A percentile compares a stretch with the other conserved stretches of the same genome.
phyloP scores from a whole-genome alignment of 2,888 invertebrate genomes.

The Melipona bicolor region DNA sequence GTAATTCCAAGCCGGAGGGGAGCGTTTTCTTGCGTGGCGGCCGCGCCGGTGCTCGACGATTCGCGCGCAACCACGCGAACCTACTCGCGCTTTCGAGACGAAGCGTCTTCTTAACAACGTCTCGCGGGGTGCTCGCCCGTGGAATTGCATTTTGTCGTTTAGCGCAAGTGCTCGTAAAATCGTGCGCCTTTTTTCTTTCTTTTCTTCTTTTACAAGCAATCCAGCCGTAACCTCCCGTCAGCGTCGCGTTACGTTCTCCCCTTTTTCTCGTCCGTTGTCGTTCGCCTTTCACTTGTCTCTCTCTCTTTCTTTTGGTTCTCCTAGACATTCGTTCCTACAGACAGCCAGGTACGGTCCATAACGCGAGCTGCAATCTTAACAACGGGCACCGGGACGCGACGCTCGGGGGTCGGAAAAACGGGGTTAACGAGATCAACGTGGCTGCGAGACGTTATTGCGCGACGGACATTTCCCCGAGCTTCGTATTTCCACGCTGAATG shows the following conservation, averaged over 20 bases:
- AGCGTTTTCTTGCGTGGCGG: conserved; percentile 8
- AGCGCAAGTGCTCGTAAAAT: conserved; percentile 67
- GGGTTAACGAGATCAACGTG: conserved; percentile 43
- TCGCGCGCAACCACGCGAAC: conserved; percentile 18
- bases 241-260: background rate
- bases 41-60: background rate
- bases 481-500: conserved; percentile 21
- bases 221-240: conserved; percentile 18
- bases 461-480: background rate
- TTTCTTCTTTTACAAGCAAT: conserved; percentile 12
- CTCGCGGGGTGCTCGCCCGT: conserved; percentile 48
- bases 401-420: background rate
- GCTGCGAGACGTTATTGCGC: conserved; percentile 22
- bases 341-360: conserved; percentile 34
- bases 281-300: background rate
- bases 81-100: conserved; percentile 34
- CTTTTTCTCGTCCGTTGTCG: too few species aligned
- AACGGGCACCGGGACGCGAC: background rate
- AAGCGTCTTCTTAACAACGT: conserved; percentile 39
- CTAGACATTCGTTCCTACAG: conserved; percentile 10
- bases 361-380: conserved; percentile 38
- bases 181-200: conserved; percentile 16
- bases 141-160: conserved; percentile 63
- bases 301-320: background rate
- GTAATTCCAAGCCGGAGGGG: conserved; percentile 16